Base-by-base conservation (phyloP, 2,113 vertebrate genomes). In the Dipodomys stephensi region DNA sequence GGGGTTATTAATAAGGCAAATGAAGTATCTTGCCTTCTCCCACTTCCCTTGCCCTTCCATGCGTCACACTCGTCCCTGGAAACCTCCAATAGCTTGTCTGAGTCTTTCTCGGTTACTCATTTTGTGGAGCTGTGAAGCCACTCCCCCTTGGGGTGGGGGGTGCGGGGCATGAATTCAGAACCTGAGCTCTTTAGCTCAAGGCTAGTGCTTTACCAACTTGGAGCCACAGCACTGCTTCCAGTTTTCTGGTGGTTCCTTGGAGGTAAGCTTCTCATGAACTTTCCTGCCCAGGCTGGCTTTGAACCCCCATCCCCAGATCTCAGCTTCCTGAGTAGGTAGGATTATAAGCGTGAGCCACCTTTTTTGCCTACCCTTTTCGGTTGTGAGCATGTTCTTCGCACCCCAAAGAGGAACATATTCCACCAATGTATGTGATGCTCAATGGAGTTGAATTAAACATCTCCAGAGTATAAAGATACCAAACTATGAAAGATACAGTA, bases 1-100 rank as follows among this genome's bases (percentile, higher is more conserved):
- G 68, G 32, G 28, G 68, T 71, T 88, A 67, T 93, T 71, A 92
- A 78, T 90, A 65, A 77, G 69, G 35, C 22, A 32, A 77, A 35
- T 20, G 20, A 81, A 67, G 28, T 62, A 65, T 23, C 19, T 60
- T 32, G n/a, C 49, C 72, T 20, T 27, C 67, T 77, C 20, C 62
- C 15, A n/a, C 49, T 49, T 65, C 35, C 19, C 16, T 13, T 2
- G 10, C 28, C 53, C 71, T 72, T 13, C 23, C 53, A 28, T 35
- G 57, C 27, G 30, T 27, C 69, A 53, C 27, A 4, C 71, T 74
- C 28, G 60, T 88, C 88, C 72, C 72, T 53, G 25, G 78, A 67
- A 93, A 89, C 68, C 19, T 77, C 79, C 46, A 39, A 28, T 67
- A n/a, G 16, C 81, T 81, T 78, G 30, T 28, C 68, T 74, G 32